phyloP scores from a whole-genome alignment of 2,888 invertebrate species.

The Orchestes rusci region DNA sequence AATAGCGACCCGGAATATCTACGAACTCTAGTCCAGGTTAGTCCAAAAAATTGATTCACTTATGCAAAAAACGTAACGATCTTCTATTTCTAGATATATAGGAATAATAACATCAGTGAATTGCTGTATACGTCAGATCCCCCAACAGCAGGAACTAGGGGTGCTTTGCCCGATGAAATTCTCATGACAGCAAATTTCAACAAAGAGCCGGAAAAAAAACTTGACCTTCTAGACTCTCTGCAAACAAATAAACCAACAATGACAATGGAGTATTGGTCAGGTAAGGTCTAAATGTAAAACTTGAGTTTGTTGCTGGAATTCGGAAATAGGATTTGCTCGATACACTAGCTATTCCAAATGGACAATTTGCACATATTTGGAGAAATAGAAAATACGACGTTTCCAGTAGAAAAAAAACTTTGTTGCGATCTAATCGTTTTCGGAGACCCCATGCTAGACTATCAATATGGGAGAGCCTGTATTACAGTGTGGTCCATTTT shows the following conservation, averaged over 20 bases:
- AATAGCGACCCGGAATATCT: constrained; percentile 39
- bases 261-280: constrained; percentile 56
- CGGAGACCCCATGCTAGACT: too few species aligned
- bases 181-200: constrained; percentile 51
- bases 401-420: too few species aligned
- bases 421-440: too few species aligned
- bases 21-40: constrained; percentile 37
- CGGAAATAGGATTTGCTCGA: too few species aligned
- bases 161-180: constrained; percentile 24
- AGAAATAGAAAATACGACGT: too few species aligned
- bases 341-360: too few species aligned
- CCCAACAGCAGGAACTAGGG: constrained; percentile 26
- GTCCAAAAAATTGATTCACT: too few species aligned
- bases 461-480: too few species aligned
- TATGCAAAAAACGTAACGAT: too few species aligned
- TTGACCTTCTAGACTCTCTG: constrained; percentile 40
- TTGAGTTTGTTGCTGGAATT: background rate
- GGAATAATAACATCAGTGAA: constrained; percentile 39
- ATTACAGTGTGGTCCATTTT: too few species aligned
- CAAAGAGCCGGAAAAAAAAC: constrained; percentile 32
- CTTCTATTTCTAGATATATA: constrained; percentile 16
- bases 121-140: constrained; percentile 45
- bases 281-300: constrained; percentile 10
- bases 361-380: too few species aligned
- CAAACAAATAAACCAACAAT: constrained; percentile 49